phyloP scores from a whole-genome alignment of 2,888 invertebrate species.

The Amiota communis region DNA sequence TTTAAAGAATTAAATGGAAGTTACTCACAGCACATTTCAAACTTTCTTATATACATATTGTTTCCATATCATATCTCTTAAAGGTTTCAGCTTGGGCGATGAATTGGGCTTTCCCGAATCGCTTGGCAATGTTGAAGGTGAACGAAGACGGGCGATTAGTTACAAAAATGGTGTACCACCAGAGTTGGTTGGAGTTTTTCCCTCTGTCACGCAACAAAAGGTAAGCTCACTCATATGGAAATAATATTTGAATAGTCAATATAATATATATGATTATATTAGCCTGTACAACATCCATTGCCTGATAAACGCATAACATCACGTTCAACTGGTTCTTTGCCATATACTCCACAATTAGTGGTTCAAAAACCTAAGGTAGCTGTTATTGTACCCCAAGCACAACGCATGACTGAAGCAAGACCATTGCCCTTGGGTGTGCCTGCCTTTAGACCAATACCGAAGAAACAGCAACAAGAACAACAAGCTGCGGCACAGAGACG shows the following conservation, averaged over 20 bases:
- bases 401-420: slow-evolving; percentile 75
- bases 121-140: slow-evolving; percentile 83
- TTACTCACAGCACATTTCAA: too few relatives aligned
- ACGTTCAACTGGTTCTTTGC: slow-evolving; percentile 59
- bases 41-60: too few relatives aligned
- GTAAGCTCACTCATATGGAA: slow-evolving; percentile 41
- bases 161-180: slow-evolving; percentile 75
- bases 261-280: not conserved
- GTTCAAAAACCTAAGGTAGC: slow-evolving; percentile 31
- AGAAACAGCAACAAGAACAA: slow-evolving; percentile 70
- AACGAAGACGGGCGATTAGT: slow-evolving; percentile 80
- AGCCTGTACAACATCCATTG: slow-evolving; percentile 48
- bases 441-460: slow-evolving; percentile 85
- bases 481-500: slow-evolving; percentile 55
- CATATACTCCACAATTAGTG: slow-evolving; percentile 43
- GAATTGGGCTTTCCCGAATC: slow-evolving; percentile 90
- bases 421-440: slow-evolving; percentile 80
- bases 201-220: slow-evolving; percentile 59
- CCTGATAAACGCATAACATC: slow-evolving; percentile 65
- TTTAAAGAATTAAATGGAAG: too few relatives aligned
- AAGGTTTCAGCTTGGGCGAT: slow-evolving; percentile 89
- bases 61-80: slow-evolving; percentile 30
- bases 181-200: slow-evolving; percentile 69
- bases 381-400: slow-evolving; percentile 26
- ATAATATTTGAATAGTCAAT: not conserved